Evolutionary conservation across 2,797 vertebrate genomes (phyloP).

Genomic region (Euthynnus affinis): DNA sequence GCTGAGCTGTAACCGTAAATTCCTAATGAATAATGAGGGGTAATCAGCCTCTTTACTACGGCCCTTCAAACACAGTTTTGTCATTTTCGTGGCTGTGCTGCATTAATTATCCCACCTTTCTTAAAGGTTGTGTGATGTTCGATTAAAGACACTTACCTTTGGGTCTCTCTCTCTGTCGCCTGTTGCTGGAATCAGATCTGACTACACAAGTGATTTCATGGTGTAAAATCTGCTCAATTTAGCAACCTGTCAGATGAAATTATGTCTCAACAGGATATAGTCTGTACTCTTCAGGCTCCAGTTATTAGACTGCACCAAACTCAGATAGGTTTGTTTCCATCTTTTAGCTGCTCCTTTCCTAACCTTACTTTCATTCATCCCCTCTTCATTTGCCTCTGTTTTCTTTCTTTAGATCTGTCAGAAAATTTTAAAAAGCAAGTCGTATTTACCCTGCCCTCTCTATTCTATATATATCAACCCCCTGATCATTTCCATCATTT

Average conservation of each 20-base stretch:
- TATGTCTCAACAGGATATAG: constrained; percentile 16
- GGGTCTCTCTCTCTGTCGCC: constrained; percentile 4
- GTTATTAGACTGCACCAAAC: constrained; percentile 24
- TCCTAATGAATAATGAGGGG: constrained; percentile 60
- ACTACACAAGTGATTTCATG: constrained; percentile 2
- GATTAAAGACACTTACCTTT: constrained; percentile 48
- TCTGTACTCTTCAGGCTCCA: constrained; percentile 18
- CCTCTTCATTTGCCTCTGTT: neutral
- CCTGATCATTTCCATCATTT: neutral
- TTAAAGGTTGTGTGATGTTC: constrained; percentile 36
- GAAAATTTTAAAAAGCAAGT: constrained; percentile 1
- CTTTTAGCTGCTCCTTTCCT: constrained; percentile 15
- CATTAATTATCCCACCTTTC: constrained; percentile 28
- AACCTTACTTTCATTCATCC: constrained; percentile 2
- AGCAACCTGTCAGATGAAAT: constrained; percentile 46
- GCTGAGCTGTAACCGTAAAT: constrained; percentile 48
- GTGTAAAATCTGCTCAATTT: constrained; percentile 38
- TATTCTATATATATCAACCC: neutral
- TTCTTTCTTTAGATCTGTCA: neutral
- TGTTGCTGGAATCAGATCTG: constrained; percentile 49
- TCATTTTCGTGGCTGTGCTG: neutral
- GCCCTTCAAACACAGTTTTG: neutral
- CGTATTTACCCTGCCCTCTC: neutral
- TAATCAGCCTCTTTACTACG: constrained; percentile 60
- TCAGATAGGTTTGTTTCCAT: constrained; percentile 18